These are phyloP conservation scores for Octopus sinensis DNA, from an alignment of 1,140 invertebrate species.

Conservation along the genomic window DNA sequence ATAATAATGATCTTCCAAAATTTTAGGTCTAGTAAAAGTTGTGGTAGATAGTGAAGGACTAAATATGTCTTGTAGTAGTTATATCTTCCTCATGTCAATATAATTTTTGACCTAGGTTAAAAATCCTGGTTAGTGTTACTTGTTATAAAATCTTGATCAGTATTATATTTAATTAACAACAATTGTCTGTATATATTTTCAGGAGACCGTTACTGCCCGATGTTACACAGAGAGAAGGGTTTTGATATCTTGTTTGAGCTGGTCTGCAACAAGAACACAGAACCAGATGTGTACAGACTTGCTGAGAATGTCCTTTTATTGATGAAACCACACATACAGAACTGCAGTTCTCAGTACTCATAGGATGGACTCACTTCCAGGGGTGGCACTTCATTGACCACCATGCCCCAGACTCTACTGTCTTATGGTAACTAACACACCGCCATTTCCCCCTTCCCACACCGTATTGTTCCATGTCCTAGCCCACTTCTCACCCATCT, in stretches of 20 bases:
- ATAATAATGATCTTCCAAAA: too few relatives aligned
- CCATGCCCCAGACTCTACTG: too few relatives aligned
- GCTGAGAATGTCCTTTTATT: slow-evolving; percentile 26
- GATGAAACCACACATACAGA: slow-evolving; percentile 18
- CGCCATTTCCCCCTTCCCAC: too few relatives aligned
- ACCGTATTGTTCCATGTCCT: too few relatives aligned
- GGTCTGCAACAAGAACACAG: slow-evolving; percentile 29
- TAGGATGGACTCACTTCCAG: too few relatives aligned
- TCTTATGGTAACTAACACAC: too few relatives aligned
- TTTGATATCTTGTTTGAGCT: slow-evolving; percentile 59
- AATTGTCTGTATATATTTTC: slow-evolving; percentile 40
- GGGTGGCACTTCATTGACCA: too few relatives aligned
- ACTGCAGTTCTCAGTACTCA: neutral
- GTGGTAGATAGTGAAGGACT: neutral
- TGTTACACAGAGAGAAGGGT: slow-evolving; percentile 68
- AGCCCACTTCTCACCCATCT: too few relatives aligned
- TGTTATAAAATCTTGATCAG: neutral
- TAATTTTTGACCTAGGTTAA: neutral
- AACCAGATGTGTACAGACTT: slow-evolving; percentile 19
- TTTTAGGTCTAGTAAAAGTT: neutral
- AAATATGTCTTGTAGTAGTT: neutral
- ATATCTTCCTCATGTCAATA: neutral
- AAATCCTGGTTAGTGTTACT: neutral
- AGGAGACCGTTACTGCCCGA: slow-evolving; percentile 73
- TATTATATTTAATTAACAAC: neutral